Evolutionary conservation across 1,140 invertebrate species (phyloP), one percentile per base, ranked within the genome.

Genomic region (Leguminivora glycinivorella): DNA sequence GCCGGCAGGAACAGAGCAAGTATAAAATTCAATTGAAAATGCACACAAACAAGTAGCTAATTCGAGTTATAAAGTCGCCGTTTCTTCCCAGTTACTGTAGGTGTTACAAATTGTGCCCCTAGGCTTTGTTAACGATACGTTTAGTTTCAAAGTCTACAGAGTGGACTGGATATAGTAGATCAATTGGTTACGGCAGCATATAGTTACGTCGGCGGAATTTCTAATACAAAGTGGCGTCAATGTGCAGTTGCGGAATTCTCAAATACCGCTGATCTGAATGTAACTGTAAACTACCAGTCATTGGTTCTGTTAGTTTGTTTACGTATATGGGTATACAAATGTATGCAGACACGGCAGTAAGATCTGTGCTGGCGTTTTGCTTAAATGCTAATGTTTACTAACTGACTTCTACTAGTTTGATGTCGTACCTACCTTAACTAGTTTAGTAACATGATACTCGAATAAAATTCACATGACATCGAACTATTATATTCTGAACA

Each of bases 21-120:
- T 52, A 29, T 31, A 31, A 17, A 60, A 63, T 63, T 63, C 58
- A 63, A 63, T 63, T 29, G 24, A 14, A 22, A 58, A 29, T 63
- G 58, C 26, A 63, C 7, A 63, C 58, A 63, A 63, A 63, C 58
- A 63, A 63, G 58, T 31, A 63, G 58, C 58, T 63, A 63, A 63
- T 63, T 63, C 29, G 26, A 26, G 58, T 63, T 29, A 63, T 63
- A 63, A 63, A 63, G n/a, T 63, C n/a, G 26, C 29, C 56, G 40
- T 69, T 56, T 25, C 25, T 56, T 47, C 24, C 40, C 67, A 52
- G 25, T 69, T 69, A 76, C 79, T 71, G 74, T 73, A 77, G 76
- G 80, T 83, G 81, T 82, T 81, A 78, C 79, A 79, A 83, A 82
- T 83, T 76, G 71, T 73, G 78, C 77, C 81, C 71, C 68, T 24